Evolutionary conservation across 2,113 vertebrate genomes (phyloP).

Genomic region (Anolis sagrei): DNA sequence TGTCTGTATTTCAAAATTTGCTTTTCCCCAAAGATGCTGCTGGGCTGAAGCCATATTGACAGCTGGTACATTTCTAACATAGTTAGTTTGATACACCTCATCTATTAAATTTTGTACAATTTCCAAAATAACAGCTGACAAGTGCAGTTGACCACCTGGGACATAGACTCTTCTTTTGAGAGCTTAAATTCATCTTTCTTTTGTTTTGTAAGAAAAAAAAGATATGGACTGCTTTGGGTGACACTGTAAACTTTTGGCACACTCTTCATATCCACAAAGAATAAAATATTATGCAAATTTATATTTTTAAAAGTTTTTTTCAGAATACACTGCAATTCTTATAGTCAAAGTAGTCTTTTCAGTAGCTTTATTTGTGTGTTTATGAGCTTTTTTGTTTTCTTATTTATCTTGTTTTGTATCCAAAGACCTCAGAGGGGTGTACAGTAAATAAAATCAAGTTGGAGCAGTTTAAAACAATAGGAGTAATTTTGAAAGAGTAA

Average conservation of each 20-base stretch:
- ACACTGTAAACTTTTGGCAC: conserved; percentile 50
- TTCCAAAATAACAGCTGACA: conserved; percentile 84
- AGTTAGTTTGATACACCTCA: conserved; percentile 85
- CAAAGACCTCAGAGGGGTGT: too few species aligned
- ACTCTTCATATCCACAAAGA: conserved; percentile 52
- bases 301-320: too few species aligned
- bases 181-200: conserved; percentile 62
- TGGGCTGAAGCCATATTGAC: conserved; percentile 82
- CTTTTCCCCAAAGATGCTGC: conserved; percentile 78
- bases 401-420: too few species aligned
- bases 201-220: conserved; percentile 42
- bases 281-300: conserved; percentile 47
- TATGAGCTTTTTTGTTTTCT: not conserved
- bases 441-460: too few species aligned
- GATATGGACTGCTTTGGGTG: conserved; percentile 49
- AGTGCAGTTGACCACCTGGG: conserved; percentile 80
- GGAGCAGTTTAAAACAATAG: too few species aligned
- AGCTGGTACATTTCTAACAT: conserved; percentile 79
- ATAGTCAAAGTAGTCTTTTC: conserved; percentile 44
- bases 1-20: conserved; percentile 72
- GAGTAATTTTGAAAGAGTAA: too few species aligned
- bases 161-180: conserved; percentile 74
- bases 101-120: conserved; percentile 80
- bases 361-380: conserved; percentile 5
- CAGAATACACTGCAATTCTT: conserved; percentile 49